Evolutionary conservation across 1,140 invertebrate genomes (phyloP).

Genomic region (Copidosoma floridanum): DNA sequence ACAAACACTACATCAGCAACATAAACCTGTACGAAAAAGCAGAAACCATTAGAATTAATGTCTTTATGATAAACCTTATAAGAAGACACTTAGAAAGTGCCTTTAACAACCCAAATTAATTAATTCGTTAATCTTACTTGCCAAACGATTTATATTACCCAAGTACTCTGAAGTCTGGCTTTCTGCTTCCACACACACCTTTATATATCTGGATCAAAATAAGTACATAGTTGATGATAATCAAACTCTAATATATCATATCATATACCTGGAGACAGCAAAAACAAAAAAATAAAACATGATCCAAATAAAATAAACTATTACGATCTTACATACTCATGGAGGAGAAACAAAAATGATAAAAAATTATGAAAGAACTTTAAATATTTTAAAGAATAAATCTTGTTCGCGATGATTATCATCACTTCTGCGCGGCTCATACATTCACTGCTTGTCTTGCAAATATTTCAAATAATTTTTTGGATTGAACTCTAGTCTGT

Average conservation of each 20-base stretch:
- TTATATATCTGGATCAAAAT: background rate
- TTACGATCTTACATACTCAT: background rate
- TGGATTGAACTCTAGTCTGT: too few relatives aligned
- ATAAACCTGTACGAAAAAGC: too few relatives aligned
- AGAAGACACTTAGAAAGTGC: too few relatives aligned
- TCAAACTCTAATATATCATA: background rate
- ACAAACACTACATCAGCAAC: too few relatives aligned
- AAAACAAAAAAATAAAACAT: background rate
- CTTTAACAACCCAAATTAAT: too few relatives aligned
- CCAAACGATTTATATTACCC: constrained; percentile 1
- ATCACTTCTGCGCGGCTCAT: background rate
- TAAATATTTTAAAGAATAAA: background rate
- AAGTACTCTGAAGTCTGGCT: background rate
- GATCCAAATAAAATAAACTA: background rate
- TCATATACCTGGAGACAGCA: too few relatives aligned
- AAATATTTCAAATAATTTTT: background rate
- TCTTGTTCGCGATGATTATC: background rate
- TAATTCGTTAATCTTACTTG: too few relatives aligned
- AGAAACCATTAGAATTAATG: too few relatives aligned
- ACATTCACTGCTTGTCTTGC: background rate
- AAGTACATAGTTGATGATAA: background rate
- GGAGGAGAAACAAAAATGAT: background rate
- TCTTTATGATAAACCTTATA: too few relatives aligned
- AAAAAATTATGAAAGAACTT: background rate
- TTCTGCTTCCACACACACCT: background rate